Percentiles rank a stretch among this genome's conserved stretches.
phyloP scores from a whole-genome alignment of 2,797 vertebrate species.

The Tapera naevia region DNA sequence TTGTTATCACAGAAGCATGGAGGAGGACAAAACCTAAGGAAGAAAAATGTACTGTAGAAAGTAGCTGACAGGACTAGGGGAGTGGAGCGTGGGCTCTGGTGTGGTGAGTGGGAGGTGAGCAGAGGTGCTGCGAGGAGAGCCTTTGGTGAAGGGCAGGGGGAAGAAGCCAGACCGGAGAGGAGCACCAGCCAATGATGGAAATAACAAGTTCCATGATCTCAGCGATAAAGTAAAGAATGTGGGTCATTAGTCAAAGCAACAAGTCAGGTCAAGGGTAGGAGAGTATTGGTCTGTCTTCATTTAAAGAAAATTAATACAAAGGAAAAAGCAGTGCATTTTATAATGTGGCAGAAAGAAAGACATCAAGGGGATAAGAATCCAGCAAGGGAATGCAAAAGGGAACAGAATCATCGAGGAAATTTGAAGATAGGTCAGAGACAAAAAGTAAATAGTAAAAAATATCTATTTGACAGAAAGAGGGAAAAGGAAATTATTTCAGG shows the following conservation, averaged over 20 bases:
- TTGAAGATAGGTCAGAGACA: neutral
- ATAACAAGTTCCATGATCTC: conserved; percentile 2
- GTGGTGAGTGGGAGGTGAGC: neutral
- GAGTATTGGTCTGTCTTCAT: neutral
- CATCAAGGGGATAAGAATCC: neutral
- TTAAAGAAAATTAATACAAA: neutral
- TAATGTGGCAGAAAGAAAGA: neutral
- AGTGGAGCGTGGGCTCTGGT: neutral
- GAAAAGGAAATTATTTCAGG: neutral
- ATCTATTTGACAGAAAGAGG: neutral
- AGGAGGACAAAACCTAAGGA: neutral
- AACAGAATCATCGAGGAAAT: neutral
- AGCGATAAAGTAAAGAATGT: neutral
- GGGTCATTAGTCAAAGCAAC: conserved; percentile 37
- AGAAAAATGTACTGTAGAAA: neutral
- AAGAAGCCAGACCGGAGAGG: neutral
- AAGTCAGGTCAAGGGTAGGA: conserved; percentile 7
- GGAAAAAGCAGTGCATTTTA: neutral
- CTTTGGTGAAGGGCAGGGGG: neutral
- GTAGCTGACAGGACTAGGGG: neutral
- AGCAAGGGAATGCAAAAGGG: neutral
- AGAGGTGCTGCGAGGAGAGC: neutral
- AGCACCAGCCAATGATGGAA: neutral
- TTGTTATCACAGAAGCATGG: neutral
- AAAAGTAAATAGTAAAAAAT: neutral